Evolutionary conservation across 2,888 invertebrate genomes (phyloP), one percentile per base, ranked within the genome.

Genomic region (Diloba caeruleocephala): DNA sequence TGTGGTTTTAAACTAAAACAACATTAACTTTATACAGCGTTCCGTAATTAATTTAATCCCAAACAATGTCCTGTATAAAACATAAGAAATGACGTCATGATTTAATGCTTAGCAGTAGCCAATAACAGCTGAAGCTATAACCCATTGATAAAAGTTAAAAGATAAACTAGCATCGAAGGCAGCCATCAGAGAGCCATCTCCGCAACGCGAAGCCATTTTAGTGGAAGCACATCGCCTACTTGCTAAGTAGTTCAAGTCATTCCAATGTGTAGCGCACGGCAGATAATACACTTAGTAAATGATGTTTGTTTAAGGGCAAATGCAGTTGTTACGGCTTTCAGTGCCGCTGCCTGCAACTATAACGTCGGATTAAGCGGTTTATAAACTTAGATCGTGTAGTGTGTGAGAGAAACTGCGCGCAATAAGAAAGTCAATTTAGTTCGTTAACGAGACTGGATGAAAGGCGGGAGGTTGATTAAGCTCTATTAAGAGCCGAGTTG

Each of bases 381-480:
- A 84, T 82, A 82, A 85, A 85, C 80, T 84, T 82, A 69, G 76
- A 78, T 81, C 71, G 78, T 74, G 74, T 76, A 73, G 76, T 71
- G 73, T 76, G 73, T 75, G 64, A 71, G 79, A 78, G 76, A 85
- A 86, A 80, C 74, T 76, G 69, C 71, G 78, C 76, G 81, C 81
- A 84, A 83, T 85, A 85, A 85, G 84, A 88, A 88, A 88, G 83
- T 83, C 83, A 86, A 88, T 90, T 89, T 86, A 80, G 82, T 82
- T 79, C 78, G 81, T 83, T 88, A 90, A 89, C 87, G 80, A 88
- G 89, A 87, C 89, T 86, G 84, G 81, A 82, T 83, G 82, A 85
- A 84, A 86, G 81, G 79, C 83, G 83, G 81, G 79, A 75, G 78
- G 82, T 84, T 88, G 86, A 90, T 90, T 89, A 88, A 85, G 81